Evolutionary conservation across 2,113 vertebrate species (phyloP), one percentile per base, ranked within the genome.

Genomic region (Cardinalis cardinalis): DNA sequence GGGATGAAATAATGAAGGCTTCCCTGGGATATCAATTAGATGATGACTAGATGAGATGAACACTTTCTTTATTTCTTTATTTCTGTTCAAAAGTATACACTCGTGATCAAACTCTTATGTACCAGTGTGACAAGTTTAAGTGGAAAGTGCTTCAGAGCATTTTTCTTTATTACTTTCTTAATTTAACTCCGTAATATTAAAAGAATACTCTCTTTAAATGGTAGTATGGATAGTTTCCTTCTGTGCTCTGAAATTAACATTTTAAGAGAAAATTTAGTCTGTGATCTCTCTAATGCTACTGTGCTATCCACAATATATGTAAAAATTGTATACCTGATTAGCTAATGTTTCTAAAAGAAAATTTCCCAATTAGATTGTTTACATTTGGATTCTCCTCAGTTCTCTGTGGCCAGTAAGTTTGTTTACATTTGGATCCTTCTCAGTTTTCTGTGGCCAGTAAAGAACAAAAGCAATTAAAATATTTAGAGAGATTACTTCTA

Each of bases 241-340:
- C n/a, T 65, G 10, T 84, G 17, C 23, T 78, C 38, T 53, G 51
- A 70, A 77, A 53, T 44, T 3, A 44, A n/a, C 29, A 53, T 63
- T 84, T 87, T 34, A 65, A 58, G 32, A 71, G 12, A 34, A 77
- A 66, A 16, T 46, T 11, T 49, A 6, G 16, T 82, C 31, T 75
- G 24, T 71, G 49, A 59, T 51, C 28, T 76, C 2, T 0, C 31
- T 52, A n/a, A 56, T 7, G 12, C 25, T 82, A 34, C 58, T 49
- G 48, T 0, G 0, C 19, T 71, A 6, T 74, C 55, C 34, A 23
- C 10, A 53, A 23, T 5, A 24, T 31, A 56, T 0, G 0, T 14
- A 89, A 55, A 66, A 59, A 34, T 23, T 29, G 7, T 7, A 21
- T 49, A 71, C 8, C 44, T 51, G 34, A 32, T 58, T 29, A 75